Base-by-base conservation (phyloP, 2,113 vertebrate species). In the Podiceps cristatus region DNA sequence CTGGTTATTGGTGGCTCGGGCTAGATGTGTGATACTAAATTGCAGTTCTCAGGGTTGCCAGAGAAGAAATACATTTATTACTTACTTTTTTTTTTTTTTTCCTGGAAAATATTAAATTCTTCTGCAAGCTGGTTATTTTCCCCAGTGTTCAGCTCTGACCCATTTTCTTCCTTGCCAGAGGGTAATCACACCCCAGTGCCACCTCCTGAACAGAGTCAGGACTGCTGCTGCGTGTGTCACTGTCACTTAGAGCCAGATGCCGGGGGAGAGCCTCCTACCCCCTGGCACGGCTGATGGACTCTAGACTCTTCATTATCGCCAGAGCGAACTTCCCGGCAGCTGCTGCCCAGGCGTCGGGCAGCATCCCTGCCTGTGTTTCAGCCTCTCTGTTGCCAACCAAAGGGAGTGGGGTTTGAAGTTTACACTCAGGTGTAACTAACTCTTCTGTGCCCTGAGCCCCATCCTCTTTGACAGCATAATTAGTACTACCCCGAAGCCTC, bases 151-250 rank as follows among this genome's bases (percentile, higher is more conserved):
- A 69, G 81, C 84, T 91, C 69, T 96, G 87, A 96, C 96, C 95
- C 81, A 86, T 93, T 97, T 97, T 91, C 96, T 76, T 96, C 68
- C 60, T 94, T 96, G 91, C 91, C 86, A 74, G 91, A 94, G 71
- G 85, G 81, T 92, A 96, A 95, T 95, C 92, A 79, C 84, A 89
- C 80, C 76, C 66, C 79, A 60, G 90, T 92, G 91, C 86, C 88
- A 93, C 88, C 86, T 95, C 67, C 92, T 71, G 76, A 95, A 88
- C 49, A 62, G 56, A 93, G 73, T 68, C 69, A 86, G 88, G 76
- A 72, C 64, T 92, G 83, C 95, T 91, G 84, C 79, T 81, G 33
- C 6, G 18, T 75, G 77, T 95, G 84, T 96, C 92, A 44, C 53
- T 82, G 85, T 82, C 93, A 88, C 86, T 81, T 77, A 81, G 66